Percentiles rank a stretch among this genome's conserved stretches.
Conservation (phyloP, 2,888 invertebrate species). For the Bugulina stolonifera region DNA sequence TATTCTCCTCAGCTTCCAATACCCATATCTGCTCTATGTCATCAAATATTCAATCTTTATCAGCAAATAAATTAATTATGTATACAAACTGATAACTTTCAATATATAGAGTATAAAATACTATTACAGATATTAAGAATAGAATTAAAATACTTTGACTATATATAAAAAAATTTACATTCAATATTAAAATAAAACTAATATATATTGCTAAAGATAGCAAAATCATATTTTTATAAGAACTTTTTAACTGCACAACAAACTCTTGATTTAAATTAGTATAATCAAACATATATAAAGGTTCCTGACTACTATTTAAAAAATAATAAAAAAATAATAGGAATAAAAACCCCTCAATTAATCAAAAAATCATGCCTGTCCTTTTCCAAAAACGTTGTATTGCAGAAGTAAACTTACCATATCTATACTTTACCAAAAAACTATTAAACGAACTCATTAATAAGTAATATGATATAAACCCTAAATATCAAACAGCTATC, state of each 20-base stretch:
- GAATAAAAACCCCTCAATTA: neutral
- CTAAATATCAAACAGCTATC: neutral
- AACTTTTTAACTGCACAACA: neutral
- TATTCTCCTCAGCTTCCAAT: neutral
- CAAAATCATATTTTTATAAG: neutral
- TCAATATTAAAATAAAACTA: neutral
- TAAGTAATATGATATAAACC: neutral
- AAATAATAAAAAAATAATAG: neutral
- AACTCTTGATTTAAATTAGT: neutral
- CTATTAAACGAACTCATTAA: neutral
- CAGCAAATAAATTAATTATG: neutral
- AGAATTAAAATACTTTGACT: neutral
- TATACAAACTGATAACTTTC: neutral
- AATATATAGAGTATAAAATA: neutral
- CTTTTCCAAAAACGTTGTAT: conserved; percentile 11
- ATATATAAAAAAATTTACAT: neutral
- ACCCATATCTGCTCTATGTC: neutral
- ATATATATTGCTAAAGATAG: neutral
- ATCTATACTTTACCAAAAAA: neutral
- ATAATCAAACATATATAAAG: neutral
- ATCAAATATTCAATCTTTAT: neutral
- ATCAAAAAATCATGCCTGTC: neutral
- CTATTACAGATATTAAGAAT: neutral
- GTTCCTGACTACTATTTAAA: neutral
- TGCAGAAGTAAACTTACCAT: neutral